Conservation (phyloP, 2,113 vertebrate species). For the Carlito syrichta region DNA sequence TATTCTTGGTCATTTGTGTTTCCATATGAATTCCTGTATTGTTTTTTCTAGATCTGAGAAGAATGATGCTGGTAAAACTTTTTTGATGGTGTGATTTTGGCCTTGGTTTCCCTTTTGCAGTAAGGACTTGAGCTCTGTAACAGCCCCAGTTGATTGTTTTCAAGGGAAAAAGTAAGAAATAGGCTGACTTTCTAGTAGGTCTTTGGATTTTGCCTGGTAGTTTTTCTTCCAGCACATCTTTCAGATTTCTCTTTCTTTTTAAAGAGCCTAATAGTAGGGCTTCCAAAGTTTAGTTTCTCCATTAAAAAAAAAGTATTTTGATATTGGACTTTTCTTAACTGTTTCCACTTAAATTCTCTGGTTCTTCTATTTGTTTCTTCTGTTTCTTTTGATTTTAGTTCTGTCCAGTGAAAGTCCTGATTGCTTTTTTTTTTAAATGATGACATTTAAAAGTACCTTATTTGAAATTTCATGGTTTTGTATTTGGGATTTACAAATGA, state of each 20-base stretch:
- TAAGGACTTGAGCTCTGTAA: background rate
- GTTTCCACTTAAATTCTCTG: background rate
- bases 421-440: conserved; percentile 17
- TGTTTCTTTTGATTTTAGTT: too few species aligned
- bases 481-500: background rate
- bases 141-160: background rate
- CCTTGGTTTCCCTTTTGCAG: background rate
- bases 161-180: background rate
- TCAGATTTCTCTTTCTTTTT: background rate
- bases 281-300: background rate
- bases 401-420: background rate
- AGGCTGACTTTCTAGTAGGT: background rate
- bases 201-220: background rate
- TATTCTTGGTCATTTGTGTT: too few species aligned
- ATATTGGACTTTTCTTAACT: background rate
- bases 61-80: too few species aligned
- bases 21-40: too few species aligned
- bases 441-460: background rate
- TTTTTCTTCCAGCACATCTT: background rate
- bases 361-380: background rate
- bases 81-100: background rate
- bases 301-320: background rate
- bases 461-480: background rate
- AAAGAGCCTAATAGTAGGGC: background rate
- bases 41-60: too few species aligned